phyloP scores from a whole-genome alignment of 1,140 invertebrate genomes.

The Drosophila arizonae region DNA sequence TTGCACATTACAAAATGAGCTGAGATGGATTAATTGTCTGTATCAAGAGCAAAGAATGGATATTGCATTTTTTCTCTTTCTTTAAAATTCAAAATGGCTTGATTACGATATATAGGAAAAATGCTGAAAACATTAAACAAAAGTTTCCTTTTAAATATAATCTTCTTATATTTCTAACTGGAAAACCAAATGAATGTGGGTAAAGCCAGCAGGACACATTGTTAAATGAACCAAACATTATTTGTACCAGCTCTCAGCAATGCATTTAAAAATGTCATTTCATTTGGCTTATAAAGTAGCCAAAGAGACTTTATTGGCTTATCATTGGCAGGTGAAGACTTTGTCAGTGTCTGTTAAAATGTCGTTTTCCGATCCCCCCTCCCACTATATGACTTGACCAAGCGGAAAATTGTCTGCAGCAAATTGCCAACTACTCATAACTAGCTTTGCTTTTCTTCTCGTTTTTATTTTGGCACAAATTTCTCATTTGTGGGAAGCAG shows the following conservation, averaged over 20 bases:
- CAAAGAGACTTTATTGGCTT: slow-evolving; percentile 22
- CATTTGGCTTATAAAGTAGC: slow-evolving; percentile 4
- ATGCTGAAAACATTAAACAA: too few relatives aligned
- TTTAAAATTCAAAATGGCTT: too few relatives aligned
- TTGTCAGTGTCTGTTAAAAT: slow-evolving; percentile 12
- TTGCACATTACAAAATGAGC: too few relatives aligned
- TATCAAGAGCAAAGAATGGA: too few relatives aligned
- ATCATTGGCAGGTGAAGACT: slow-evolving; percentile 20
- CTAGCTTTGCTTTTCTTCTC: neutral
- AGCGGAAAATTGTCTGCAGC: slow-evolving; percentile 43
- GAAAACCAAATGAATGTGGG: neutral
- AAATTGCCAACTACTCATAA: slow-evolving; percentile 37
- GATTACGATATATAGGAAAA: too few relatives aligned
- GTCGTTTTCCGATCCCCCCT: neutral
- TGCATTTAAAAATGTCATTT: neutral
- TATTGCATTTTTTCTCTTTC: too few relatives aligned
- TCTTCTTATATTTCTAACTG: neutral
- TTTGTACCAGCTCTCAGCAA: too few relatives aligned
- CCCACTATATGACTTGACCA: slow-evolving; percentile 10
- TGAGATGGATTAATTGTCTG: too few relatives aligned
- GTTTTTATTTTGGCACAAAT: slow-evolving; percentile 18
- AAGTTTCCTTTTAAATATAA: too few relatives aligned
- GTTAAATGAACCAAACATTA: neutral
- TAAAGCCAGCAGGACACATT: neutral
- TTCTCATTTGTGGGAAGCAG: slow-evolving; percentile 34